phyloP scores from a whole-genome alignment of 64 coral and sea anemone species.

The Catalaphyllia jardinei region DNA sequence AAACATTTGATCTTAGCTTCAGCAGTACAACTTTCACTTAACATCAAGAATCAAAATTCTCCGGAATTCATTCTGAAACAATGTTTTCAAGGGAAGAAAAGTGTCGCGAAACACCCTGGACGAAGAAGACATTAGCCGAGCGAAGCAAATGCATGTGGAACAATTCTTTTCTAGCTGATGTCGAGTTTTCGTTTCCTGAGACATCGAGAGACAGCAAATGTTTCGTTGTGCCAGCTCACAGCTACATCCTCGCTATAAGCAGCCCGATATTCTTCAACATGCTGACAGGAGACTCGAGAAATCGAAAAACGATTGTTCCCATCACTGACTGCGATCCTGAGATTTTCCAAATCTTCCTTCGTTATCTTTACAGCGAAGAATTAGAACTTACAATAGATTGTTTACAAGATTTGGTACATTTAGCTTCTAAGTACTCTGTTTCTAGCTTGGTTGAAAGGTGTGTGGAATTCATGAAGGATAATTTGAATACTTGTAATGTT shows the following conservation, averaged over 20 bases:
- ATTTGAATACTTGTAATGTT: slow-evolving; percentile 40
- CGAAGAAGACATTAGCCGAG: neutral
- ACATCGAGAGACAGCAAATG: neutral
- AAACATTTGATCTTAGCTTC: neutral
- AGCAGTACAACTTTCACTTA: too few relatives aligned
- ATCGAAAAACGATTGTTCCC: slow-evolving; percentile 24
- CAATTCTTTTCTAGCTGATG: slow-evolving; percentile 49
- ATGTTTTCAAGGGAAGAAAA: neutral
- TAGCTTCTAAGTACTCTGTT: slow-evolving; percentile 61
- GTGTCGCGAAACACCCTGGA: neutral
- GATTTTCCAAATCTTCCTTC: slow-evolving; percentile 58
- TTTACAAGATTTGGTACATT: slow-evolving; percentile 25
- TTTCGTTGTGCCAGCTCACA: slow-evolving; percentile 53
- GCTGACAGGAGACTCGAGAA: slow-evolving; percentile 38
- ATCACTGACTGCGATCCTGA: slow-evolving; percentile 68
- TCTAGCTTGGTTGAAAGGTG: slow-evolving; percentile 55
- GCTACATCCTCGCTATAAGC: slow-evolving; percentile 58
- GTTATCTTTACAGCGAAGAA: slow-evolving; percentile 48
- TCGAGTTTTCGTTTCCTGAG: slow-evolving; percentile 22
- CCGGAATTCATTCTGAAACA: too few relatives aligned
- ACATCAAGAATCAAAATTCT: neutral
- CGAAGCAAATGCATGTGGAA: slow-evolving; percentile 58
- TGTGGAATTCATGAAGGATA: slow-evolving; percentile 13
- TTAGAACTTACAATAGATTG: slow-evolving; percentile 30
- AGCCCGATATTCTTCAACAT: slow-evolving; percentile 73